These are phyloP conservation scores for Anableps anableps DNA, from an alignment of 2,797 vertebrate species.

Conservation along the genomic window DNA sequence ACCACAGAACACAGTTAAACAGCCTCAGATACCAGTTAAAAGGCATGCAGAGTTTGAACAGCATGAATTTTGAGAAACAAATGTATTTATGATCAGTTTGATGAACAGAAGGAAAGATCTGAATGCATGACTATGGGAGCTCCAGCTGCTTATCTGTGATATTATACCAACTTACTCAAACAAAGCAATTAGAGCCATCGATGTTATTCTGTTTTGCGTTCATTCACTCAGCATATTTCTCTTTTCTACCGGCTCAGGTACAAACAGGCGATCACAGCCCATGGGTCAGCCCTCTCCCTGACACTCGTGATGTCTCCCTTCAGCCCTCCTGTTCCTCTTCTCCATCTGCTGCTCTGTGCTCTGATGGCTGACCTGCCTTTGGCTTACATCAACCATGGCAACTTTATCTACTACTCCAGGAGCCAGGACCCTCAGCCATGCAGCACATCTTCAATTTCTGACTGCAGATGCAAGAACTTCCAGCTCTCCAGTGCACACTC, in stretches of 20 bases:
- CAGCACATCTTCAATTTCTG: constrained; percentile 49
- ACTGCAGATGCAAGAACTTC: constrained; percentile 69
- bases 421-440: constrained; percentile 63
- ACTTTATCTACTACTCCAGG: constrained; percentile 71
- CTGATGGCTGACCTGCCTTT: constrained; percentile 58
- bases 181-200: neutral
- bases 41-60: neutral
- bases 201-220: neutral
- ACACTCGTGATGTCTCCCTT: constrained; percentile 59
- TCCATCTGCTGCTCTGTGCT: constrained; percentile 63
- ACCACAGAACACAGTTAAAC: neutral
- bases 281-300: constrained; percentile 25
- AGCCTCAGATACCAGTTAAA: neutral
- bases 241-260: neutral
- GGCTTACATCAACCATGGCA: constrained; percentile 70
- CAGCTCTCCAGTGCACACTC: constrained; percentile 53
- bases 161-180: neutral
- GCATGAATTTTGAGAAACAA: neutral
- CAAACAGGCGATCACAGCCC: neutral
- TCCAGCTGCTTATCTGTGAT: neutral
- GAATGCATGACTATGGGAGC: neutral
- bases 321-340: constrained; percentile 52
- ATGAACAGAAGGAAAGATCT: neutral
- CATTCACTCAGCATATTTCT: constrained; percentile 1
- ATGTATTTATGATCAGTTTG: neutral